Evolutionary conservation across 2,888 invertebrate species (phyloP), one percentile per base, ranked within the genome.

Genomic region (Hermaeophaga mercurialis): DNA sequence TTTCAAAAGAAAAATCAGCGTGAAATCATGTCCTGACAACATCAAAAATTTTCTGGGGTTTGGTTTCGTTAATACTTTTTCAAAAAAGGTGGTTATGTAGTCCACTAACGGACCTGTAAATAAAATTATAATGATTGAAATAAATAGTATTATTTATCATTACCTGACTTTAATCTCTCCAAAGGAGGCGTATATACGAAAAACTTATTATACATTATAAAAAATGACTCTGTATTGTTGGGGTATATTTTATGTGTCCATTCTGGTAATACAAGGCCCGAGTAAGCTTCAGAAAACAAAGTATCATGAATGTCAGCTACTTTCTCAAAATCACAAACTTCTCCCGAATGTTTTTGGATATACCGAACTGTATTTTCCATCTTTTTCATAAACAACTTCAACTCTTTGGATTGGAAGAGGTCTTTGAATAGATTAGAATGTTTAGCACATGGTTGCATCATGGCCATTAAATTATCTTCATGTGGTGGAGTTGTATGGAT

Each of bases 11-110:
- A 81, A 85, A 0, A 85, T 86, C 7, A 93, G 74, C 0, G 89
- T 91, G 1, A 85, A 81, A 71, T 93, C 93, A 69, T 93, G 93
- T 0, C 80, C 89, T 64, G 89, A 89, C 66, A 88, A 89, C 45
- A 91, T 79, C 69, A 84, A 82, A 31, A 90, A 60, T 59, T 85
- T 86, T 17, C 83, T 78, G 82, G 0, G 34, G 0, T 11, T 11
- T 1, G 38, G 36, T 8, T 50, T 38, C 9, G n/a, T 19, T 7
- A 31, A 11, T 3, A 36, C 38, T 1, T 55, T 15, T 44, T 65
- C 56, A 1, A 66, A 58, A 36, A 63, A 50, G 3, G 36, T 50
- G 1, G 54, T 34, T 33, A 67, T 57, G 26, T 60, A 56, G 39
- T 64, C 54, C 8, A 63, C 55, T 28, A 66, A 55, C 6, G 64